Base-by-base conservation (phyloP, 2,113 vertebrate species). In the Oryctolagus cuniculus region DNA sequence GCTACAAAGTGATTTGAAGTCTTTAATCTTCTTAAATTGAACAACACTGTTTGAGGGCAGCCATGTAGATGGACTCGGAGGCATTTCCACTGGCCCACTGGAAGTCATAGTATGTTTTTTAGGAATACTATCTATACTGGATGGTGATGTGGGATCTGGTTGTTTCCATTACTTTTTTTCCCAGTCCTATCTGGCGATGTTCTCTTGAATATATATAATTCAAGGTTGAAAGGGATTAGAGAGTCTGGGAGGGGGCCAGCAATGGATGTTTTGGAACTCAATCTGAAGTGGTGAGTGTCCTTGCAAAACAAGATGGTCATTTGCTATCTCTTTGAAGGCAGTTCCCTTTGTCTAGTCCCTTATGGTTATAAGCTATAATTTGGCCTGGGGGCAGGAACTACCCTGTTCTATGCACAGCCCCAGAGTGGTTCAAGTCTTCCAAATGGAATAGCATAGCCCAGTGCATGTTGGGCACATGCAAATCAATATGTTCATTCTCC, bases 331-430 rank as follows among this genome's bases (percentile, higher is more conserved):
- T 74, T 84, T 82, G 66, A 93, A 91, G 69, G 82, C 17, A 31
- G 5, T 51, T 93, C 29, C 87, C 67, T 96, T 84, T 82, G 19
- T 92, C 64, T 89, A 44, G 74, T 58, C 90, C 70, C 34, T 84
- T 34, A 82, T 8, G 82, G 44, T 74, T 75, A 31, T 29, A n/a
- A 74, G 49, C 82, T 36, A n/a, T 29, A 77, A 0, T 84, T 90
- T 87, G 75, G 66, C 87, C 27, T 31, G 19, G 36, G 51, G 58
- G 3, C 36, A 87, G 24, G 87, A 10, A 72, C 58, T 19, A 1
- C 78, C 70, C 82, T 75, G 66, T 19, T 95, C 67, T 74, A 53
- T 24, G 21, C n/a, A 74, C 6, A 93, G 51, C 6, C 27, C 24
- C 61, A 38, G 78, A 82, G 49, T 79, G 49, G 38, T 61, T 87